phyloP scores from a whole-genome alignment of 1,140 invertebrate genomes.

The Popillia japonica region DNA sequence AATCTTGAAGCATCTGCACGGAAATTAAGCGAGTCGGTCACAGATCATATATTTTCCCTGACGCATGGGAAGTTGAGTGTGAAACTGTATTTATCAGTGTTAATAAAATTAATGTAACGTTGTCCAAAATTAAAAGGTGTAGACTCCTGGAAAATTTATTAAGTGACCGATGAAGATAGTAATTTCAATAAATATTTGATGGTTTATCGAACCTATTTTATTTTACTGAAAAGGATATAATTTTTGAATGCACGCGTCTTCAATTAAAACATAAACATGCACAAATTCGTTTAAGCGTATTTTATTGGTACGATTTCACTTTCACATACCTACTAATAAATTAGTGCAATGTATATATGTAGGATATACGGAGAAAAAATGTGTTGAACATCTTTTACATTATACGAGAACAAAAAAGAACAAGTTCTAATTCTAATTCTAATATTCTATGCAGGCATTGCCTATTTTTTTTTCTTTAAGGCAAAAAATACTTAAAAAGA shows the following conservation, averaged over 20 bases:
- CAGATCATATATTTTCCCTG: conserved; percentile 30
- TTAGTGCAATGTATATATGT: no score
- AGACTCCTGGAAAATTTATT: conserved; percentile 35
- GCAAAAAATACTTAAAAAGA: no score
- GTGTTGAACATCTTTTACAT: no score
- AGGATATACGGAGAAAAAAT: no score
- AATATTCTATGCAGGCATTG: no score
- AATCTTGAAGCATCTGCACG: conserved; percentile 33
- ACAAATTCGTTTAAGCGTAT: not conserved
- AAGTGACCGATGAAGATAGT: not conserved
- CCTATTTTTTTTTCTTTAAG: no score
- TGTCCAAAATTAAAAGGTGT: conserved; percentile 34
- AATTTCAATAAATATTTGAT: conserved; percentile 27
- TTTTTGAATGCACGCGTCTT: not conserved
- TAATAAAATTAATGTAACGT: conserved; percentile 34
- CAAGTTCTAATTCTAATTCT: no score
- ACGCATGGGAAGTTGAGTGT: conserved; percentile 31
- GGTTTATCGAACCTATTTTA: conserved; percentile 1
- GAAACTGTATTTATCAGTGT: conserved; percentile 35
- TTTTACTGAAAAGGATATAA: conserved; percentile 12
- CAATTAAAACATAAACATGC: not conserved
- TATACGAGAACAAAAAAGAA: no score
- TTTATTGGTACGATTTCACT: no score
- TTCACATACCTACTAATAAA: no score
- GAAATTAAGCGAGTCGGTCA: conserved; percentile 31